Evolutionary conservation across 2,888 invertebrate species (phyloP), one percentile per base, ranked within the genome.

Genomic region (Rotaria macrura): DNA sequence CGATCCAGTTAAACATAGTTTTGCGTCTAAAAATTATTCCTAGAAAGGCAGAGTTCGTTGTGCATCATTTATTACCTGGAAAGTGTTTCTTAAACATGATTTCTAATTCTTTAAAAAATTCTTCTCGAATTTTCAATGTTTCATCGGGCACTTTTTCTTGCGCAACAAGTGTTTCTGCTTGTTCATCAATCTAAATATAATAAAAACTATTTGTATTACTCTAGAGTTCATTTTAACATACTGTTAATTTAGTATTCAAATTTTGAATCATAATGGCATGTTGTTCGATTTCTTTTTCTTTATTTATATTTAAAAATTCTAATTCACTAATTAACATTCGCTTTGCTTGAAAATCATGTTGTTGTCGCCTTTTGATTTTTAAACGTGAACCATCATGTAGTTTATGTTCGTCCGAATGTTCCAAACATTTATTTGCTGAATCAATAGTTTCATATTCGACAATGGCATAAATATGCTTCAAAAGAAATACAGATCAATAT

Each of bases 231-330:
- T 17, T 17, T 20, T 29, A 1, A 34, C 79, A n/a, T 43, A 79
- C 79, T n/a, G 79, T 79, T 43, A 14, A 79, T n/a, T 43, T 10
- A n/a, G 10, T 79, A n/a, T 79, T 79, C 25, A 79, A 43, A n/a
- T n/a, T 9, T 43, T 79, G 43, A 79, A 79, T 5, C 5, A 79
- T 5, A 12, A 12, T 12, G 9, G 43, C 43, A 79, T 79, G 79
- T 79, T 79, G 40, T 79, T 79, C 79, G 43, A 79, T 79, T 79
- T 79, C 79, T 79, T 79, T 79, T n/a, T 79, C 79, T 79, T 40
- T 79, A 43, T 79, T 79, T n/a, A 79, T 25, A 40, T 79, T 79
- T 25, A 79, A 79, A 79, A 79, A 79, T 43, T 79, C 79, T n/a
- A 43, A 43, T 79, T 79, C 79, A 43, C 79, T 79, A 3, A 79